Evolutionary conservation across 2,888 invertebrate species (phyloP).

Genomic region (Heliconius ethilla): DNA sequence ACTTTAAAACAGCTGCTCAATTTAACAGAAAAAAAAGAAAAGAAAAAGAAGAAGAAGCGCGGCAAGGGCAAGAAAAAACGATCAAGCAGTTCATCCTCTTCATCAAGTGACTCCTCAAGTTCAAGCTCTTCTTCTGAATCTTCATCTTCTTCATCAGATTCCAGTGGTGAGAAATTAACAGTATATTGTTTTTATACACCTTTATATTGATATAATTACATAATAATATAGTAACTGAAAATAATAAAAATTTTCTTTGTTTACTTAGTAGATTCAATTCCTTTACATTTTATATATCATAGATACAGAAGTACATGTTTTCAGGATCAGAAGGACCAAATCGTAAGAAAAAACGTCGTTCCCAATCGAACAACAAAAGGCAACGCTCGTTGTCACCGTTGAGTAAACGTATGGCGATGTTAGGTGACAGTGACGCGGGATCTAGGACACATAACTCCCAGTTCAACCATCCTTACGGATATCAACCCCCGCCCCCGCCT

Average conservation of each 20-base stretch:
- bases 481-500: slow-evolving; percentile 82
- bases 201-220: background rate
- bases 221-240: background rate
- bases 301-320: slow-evolving; percentile 39
- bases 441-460: slow-evolving; percentile 82
- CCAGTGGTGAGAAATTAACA: slow-evolving; percentile 66
- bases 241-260: too few relatives aligned
- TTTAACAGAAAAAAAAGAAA: slow-evolving; percentile 84
- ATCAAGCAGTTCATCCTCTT: slow-evolving; percentile 85
- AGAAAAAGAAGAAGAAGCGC: slow-evolving; percentile 85
- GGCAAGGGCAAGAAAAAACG: slow-evolving; percentile 85
- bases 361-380: slow-evolving; percentile 81
- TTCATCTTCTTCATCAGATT: slow-evolving; percentile 82
- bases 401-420: slow-evolving; percentile 91
- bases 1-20: slow-evolving; percentile 85
- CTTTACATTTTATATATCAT: slow-evolving; percentile 10
- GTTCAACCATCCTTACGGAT: slow-evolving; percentile 86
- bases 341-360: slow-evolving; percentile 83
- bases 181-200: slow-evolving; percentile 20
- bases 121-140: slow-evolving; percentile 83
- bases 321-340: slow-evolving; percentile 79
- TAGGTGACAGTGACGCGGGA: slow-evolving; percentile 79
- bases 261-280: background rate
- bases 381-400: slow-evolving; percentile 90
- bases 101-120: slow-evolving; percentile 86